Evolutionary conservation across 2,888 invertebrate species (phyloP), one percentile per base, ranked within the genome.

Genomic region (Tetranychus truncatus): DNA sequence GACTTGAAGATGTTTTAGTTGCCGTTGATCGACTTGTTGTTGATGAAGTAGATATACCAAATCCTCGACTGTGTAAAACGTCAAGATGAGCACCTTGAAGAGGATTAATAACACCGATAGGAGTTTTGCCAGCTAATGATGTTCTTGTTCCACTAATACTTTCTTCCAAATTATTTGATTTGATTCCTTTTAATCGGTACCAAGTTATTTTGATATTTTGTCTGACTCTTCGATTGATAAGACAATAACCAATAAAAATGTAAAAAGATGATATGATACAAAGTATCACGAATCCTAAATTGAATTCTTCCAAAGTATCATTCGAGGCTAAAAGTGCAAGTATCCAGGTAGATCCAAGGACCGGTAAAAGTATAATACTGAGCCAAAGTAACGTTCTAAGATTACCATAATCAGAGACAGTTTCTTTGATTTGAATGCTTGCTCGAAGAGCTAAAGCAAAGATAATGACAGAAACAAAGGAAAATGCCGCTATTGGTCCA

Each of bases 11-110:
- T 18, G 95, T 95, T 83, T 95, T 95, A 7, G 69, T 69, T 0
- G 77, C 78, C 11, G 95, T 95, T 46, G 94, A 94, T 78, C 93
- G 86, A 1, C 93, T 94, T 0, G 95, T 95, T 0, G 95, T 95
- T 77, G 93, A 93, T 0, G 94, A 93, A 0, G 94, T 92, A 15
- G 95, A 94, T 79, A 95, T 94, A 55, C 95, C 95, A 24, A 45
- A 69, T 1, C 71, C 89, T 82, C 82, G 83, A 6, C 83, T 81
- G 71, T 81, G 80, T 74, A 83, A 77, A 55, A 81, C 82, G 71
- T 82, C 82, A 73, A 81, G 80, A 77, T 90, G 89, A 81, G 92
- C 92, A 24, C 34, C 34, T 24, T 69, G 69, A 11, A 69, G 11
- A 20, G 69, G 21, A 3, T 20, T 69, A 11, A 69, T 20, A 15